Evolutionary conservation across 2,113 vertebrate species (phyloP), one percentile per base, ranked within the genome.

Genomic region (Prolemur simus): DNA sequence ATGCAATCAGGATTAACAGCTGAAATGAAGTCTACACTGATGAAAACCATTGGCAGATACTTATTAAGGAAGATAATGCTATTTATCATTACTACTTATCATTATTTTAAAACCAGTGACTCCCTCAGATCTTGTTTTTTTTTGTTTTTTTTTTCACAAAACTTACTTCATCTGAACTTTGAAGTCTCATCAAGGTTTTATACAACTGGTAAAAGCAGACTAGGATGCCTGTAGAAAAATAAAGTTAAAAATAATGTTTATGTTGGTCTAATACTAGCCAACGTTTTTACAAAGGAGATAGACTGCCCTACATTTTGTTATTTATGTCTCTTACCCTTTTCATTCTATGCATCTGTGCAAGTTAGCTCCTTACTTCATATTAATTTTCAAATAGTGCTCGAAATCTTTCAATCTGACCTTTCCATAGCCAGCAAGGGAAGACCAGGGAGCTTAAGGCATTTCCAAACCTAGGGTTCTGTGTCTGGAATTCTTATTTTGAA

Each of bases 111-210:
- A 92, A 71, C 64, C 15, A 90, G 39, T 17, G 86, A 83, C 37
- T 66, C 39, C 23, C 76, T 68, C 64, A n/a, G 54, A 29, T 84
- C 69, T 85, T 94, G 29, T 90, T 87, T 76, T 37, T 83, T 80
- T 89, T 92, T 81, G 92, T 23, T 92, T 87, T 85, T 37, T 82
- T 80, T 89, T 90, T 83, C 58, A 90, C 63, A 73, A 93, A 90
- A 82, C 5, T 74, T 84, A 63, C 9, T 92, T 56, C 29, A 15
- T 13, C 69, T 91, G 81, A 96, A 92, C 25, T 93, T 18, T 64
- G 63, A 93, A 84, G 81, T 81, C 42, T 89, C 68, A 66, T 37
- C 39, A 74, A 56, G 18, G 11, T 74, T 96, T 93, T 88, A 42
- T 32, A 58, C 42, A 90, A 86, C 52, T 42, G 23, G 58, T 63